Evolutionary conservation across 2,888 invertebrate genomes (phyloP), one percentile per base, ranked within the genome.

Genomic region (Drosophila sordidula): DNA sequence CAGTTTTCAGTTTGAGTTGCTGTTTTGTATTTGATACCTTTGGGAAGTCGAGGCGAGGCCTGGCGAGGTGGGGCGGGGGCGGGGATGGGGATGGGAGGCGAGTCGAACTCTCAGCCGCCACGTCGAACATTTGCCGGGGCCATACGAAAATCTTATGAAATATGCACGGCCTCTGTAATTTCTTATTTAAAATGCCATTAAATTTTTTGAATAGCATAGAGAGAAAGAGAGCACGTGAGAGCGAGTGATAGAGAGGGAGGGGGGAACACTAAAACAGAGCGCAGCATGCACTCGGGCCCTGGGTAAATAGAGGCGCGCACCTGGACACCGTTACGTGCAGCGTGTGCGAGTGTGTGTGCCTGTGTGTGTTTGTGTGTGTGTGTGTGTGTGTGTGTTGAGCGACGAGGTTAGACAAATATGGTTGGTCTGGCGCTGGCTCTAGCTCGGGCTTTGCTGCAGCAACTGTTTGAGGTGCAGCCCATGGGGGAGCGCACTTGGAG

Each of bases 111-210:
- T 81, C 76, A 73, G 86, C 70, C 62, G 78, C 76, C 84, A 77
- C 67, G 87, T 75, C 84, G 87, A 87, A 80, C 86, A 72, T 79
- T 63, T 64, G 68, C 54, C 44, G 62, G 47, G 66, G 63, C 73
- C 62, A 87, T 85, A 82, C 82, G 81, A 80, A 89, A 90, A 83
- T 88, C 91, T 86, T 89, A 91, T 91, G 86, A 91, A 91, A 91
- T 90, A 91, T 91, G 91, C 90, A 91, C 78, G 86, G 83, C 78
- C 87, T 89, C 87, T 87, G 90, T 90, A 91, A 92, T 91, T 91
- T 91, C 91, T 92, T 92, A 91, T 92, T 92, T 91, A 92, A 91
- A 92, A 92, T 91, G 91, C 91, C 91, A 92, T 92, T 92, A 91
- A 91, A 90, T 89, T 90, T 90, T 91, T 90, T 91, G 90, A 90